Conservation (phyloP, 2,113 vertebrate genomes). For the Ceratotherium simum region DNA sequence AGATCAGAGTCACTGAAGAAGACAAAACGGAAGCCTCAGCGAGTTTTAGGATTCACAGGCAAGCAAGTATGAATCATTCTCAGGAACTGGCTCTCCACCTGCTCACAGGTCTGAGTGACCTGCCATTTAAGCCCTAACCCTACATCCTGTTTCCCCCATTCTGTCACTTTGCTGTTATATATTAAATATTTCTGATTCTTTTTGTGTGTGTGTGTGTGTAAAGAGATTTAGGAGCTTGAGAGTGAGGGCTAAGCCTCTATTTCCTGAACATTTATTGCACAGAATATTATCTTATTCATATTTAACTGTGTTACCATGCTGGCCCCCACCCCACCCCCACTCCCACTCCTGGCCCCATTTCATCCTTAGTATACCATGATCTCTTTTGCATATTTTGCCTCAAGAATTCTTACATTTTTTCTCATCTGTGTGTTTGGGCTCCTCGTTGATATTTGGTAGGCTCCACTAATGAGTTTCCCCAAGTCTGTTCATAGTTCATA, state of each 20-base stretch:
- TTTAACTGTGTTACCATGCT: background rate
- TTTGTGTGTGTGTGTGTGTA: background rate
- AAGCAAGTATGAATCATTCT: background rate
- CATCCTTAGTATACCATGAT: background rate
- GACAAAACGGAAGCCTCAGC: constrained; percentile 21
- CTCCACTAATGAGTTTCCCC: background rate
- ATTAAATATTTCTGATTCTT: background rate
- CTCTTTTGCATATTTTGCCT: background rate
- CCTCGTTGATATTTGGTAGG: background rate
- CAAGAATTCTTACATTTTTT: background rate
- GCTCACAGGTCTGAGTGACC: no score
- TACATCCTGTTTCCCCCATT: background rate
- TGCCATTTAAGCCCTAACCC: background rate
- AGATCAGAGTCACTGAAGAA: constrained; percentile 16
- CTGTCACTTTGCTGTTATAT: background rate
- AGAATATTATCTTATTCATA: background rate
- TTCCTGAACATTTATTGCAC: background rate
- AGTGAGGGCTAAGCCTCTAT: background rate
- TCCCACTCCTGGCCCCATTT: background rate
- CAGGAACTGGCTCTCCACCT: no score
- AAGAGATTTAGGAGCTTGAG: background rate
- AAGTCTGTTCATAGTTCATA: background rate
- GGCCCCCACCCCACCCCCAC: accelerated
- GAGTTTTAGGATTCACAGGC: background rate
- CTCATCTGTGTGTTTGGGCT: background rate